Base-by-base conservation (phyloP, 2,888 invertebrate genomes). In the Tachina grossa region DNA sequence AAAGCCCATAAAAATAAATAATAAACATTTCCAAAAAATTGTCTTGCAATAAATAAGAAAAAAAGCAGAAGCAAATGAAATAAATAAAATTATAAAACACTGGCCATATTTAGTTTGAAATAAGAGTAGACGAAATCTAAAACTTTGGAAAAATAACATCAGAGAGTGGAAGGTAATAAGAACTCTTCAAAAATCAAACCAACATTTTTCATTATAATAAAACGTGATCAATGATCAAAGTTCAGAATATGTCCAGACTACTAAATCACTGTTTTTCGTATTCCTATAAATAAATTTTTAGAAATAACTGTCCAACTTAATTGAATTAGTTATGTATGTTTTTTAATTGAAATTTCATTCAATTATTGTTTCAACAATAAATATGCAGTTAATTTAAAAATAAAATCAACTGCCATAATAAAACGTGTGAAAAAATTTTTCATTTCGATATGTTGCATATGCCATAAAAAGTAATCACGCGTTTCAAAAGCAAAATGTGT, bases 401-500 rank as follows among this genome's bases (percentile, higher is more conserved):
- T 31, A 43, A 77, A 83, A 69, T 53, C 19, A 55, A 68, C 9
- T 55, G 45, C 16, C n/a, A 14, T 61, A 63, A 68, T 45, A 72
- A 68, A 84, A 66, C 75, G 79, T 80, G 79, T 75, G 80, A 84
- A 80, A 71, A 80, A 47, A 65, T 47, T 71, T 57, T 66, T 66
- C 2, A 49, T 55, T 72, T 53, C 45, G 11, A 77, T 61, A 59
- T 53, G 47, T 59, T 71, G 66, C 65, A 77, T 61, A 59, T 53
- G 47, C 65, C 75, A 72, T 71, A 80, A 84, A 80, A 65, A 71
- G 43, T 51, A 79, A 71, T 75, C 66, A 83, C 51, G 45, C 66
- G 68, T 83, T 79, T 57, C n/a, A 66, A n/a, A n/a, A 39, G 22
- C 19, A 16, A 41, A 47, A 69, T 51, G n/a, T 14, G 31, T 41